Percentiles rank a stretch among this genome's conserved stretches.
Evolutionary conservation across 2,113 vertebrate species (phyloP).

Genomic region (Neomonachus schauinslandi): DNA sequence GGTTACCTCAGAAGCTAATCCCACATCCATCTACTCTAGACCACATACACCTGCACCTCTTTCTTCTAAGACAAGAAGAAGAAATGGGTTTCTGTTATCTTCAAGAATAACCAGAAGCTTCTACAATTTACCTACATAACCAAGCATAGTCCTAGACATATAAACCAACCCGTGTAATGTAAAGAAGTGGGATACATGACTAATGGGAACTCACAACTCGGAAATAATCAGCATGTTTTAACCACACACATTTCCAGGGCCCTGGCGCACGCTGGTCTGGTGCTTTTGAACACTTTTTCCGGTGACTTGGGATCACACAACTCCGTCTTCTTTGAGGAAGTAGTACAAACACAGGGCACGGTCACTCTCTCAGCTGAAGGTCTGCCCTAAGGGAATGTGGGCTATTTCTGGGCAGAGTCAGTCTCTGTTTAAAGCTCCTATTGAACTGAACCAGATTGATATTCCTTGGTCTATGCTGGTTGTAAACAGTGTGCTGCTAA

Average conservation of each 20-base stretch:
- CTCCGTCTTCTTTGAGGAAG: background rate
- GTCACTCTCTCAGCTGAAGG: background rate
- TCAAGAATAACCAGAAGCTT: background rate
- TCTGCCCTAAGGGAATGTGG: background rate
- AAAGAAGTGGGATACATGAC: too few relatives aligned
- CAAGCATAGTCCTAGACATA: background rate
- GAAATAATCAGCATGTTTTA: background rate
- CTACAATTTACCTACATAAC: background rate
- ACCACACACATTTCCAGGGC: background rate
- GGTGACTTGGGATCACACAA: background rate
- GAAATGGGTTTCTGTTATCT: background rate
- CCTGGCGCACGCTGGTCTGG: background rate
- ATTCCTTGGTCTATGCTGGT: background rate
- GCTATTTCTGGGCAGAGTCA: background rate
- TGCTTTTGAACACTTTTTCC: background rate
- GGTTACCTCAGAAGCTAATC: background rate
- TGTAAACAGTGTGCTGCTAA: background rate
- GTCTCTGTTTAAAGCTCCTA: background rate
- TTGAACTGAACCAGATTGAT: background rate
- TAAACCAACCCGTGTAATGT: background rate
- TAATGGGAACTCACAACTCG: background rate
- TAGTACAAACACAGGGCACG: background rate
- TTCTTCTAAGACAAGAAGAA: conserved; percentile 16
- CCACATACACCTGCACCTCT: background rate
- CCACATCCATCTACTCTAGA: background rate